Conservation (phyloP, 1,140 invertebrate genomes). For the Ectropis grisescens region DNA sequence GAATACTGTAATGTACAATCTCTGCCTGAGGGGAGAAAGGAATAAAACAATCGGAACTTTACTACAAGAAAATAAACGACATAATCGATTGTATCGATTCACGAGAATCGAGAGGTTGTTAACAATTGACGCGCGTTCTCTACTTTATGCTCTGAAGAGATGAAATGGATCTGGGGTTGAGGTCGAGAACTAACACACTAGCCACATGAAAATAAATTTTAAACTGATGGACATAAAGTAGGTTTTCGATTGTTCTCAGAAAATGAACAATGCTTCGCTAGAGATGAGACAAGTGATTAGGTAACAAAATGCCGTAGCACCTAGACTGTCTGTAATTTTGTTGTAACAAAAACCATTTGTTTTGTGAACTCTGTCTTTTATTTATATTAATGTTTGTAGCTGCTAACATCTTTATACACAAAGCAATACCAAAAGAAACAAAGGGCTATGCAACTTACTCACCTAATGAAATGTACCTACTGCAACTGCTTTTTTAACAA, state of each 20-base stretch:
- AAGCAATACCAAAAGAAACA: too few relatives aligned
- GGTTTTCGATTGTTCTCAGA: background rate
- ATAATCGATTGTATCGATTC: conserved; percentile 57
- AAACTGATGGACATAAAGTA: too few relatives aligned
- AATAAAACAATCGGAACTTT: conserved; percentile 49
- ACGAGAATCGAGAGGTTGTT: conserved; percentile 63
- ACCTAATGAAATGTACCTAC: too few relatives aligned
- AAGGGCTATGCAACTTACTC: too few relatives aligned
- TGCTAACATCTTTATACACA: too few relatives aligned
- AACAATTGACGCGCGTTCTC: conserved; percentile 60
- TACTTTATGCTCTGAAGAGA: conserved; percentile 55
- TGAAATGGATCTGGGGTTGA: conserved; percentile 62
- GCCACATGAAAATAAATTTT: too few relatives aligned
- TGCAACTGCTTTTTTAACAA: too few relatives aligned
- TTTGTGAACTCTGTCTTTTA: too few relatives aligned
- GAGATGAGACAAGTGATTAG: conserved; percentile 53
- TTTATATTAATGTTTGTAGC: too few relatives aligned
- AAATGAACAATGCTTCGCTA: conserved; percentile 33
- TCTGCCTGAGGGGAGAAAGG: conserved; percentile 22
- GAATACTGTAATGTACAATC: too few relatives aligned
- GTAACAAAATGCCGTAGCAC: background rate
- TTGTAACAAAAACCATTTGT: too few relatives aligned
- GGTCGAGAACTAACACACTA: conserved; percentile 27
- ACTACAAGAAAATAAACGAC: conserved; percentile 57
- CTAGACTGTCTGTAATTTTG: too few relatives aligned